phyloP scores from a whole-genome alignment of 2,888 invertebrate genomes.

The Oscheius myriophilus region DNA sequence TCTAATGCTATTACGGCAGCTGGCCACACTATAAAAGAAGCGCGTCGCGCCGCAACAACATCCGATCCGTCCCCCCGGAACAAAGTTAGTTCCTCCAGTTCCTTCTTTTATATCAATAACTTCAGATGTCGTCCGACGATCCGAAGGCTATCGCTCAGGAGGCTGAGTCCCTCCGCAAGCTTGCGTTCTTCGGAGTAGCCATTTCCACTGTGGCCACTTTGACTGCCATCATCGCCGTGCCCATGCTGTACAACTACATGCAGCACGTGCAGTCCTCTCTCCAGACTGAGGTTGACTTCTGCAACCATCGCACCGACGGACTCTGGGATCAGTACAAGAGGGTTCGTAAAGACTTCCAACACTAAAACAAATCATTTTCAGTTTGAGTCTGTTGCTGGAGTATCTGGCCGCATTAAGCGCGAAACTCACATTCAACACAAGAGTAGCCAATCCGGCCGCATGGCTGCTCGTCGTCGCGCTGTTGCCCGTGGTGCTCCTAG shows the following conservation, averaged over 20 bases:
- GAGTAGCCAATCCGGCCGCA: background rate
- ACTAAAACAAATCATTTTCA: background rate
- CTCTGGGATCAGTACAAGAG: constrained; percentile 52
- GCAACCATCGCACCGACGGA: constrained; percentile 49
- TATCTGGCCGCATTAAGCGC: background rate
- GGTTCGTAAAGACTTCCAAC: background rate
- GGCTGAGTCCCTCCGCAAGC: constrained; percentile 16
- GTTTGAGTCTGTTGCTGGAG: constrained; percentile 4
- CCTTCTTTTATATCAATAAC: too few relatives aligned
- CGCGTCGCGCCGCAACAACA: too few relatives aligned
- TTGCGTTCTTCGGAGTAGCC: constrained; percentile 40
- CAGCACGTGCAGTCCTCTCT: constrained; percentile 55
- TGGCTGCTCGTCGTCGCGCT: background rate
- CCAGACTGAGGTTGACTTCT: constrained; percentile 53
- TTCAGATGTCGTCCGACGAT: constrained; percentile 28
- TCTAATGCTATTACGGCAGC: too few relatives aligned
- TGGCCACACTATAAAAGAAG: too few relatives aligned
- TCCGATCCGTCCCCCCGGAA: too few relatives aligned
- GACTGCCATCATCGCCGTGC: constrained; percentile 55
- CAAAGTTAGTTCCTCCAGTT: too few relatives aligned
- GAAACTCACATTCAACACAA: background rate
- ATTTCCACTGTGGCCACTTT: constrained; percentile 53
- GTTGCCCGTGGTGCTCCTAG: background rate
- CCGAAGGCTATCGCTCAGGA: constrained; percentile 14
- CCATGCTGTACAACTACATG: constrained; percentile 58